Evolutionary conservation across 2,888 invertebrate species (phyloP), one percentile per base, ranked within the genome.

Genomic region (Leptopilina drosophilae): DNA sequence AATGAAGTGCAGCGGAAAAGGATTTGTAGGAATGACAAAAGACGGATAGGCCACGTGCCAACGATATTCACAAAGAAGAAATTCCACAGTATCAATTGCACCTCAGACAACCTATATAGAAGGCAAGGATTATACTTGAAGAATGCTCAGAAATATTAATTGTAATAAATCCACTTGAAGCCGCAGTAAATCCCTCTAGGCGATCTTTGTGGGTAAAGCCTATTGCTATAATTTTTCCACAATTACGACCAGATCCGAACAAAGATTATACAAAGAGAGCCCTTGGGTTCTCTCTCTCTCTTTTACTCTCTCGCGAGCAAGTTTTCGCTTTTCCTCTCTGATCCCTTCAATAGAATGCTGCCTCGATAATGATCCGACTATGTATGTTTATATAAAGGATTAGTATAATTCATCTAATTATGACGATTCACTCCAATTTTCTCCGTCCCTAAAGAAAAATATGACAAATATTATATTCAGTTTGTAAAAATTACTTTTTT

Each of bases 181-280:
- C 56, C 9, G 12, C 56, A 33, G 33, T 73, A 73, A 73, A 73
- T 73, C 73, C 56, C 56, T 8, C 11, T 56, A 73, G 73, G 56
- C 73, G 73, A 26, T 53, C 56, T n/a, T n/a, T 73, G n/a, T 56
- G 4, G 12, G 49, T 12, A 73, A 33, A 73, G 73, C 73, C 73
- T 73, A 73, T 73, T 73, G 73, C 73, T 56, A 53, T 33, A 73
- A 73, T 73, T 73, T 73, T 73, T 73, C 73, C 56, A n/a, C 73
- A 73, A 73, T 73, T 73, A 73, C n/a, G 53, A 33, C 33, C 56
- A 15, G 56, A 73, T 73, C 53, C 73, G 73, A 56, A 73, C 56
- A 56, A 73, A 56, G 73, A 56, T 69, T 73, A 73, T n/a, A 73
- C 53, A 73, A 73, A 73, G 73, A 26, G 33, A 56, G 56, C 56